Evolutionary conservation across 2,888 invertebrate species (phyloP).

Genomic region (Drosophila bunnanda): DNA sequence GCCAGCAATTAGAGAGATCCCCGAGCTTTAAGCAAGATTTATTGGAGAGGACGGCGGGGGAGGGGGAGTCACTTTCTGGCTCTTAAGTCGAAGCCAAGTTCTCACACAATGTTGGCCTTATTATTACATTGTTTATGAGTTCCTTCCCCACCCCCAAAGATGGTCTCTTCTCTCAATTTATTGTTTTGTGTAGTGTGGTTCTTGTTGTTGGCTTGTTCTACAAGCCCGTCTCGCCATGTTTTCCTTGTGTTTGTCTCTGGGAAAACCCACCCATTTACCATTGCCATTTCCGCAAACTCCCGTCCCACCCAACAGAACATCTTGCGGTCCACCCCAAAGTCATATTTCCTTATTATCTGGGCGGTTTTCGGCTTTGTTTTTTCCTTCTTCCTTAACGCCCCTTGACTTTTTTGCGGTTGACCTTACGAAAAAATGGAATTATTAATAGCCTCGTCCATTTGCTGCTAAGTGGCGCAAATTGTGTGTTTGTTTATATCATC

Average conservation of each 20-base stretch:
- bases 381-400: slow-evolving; percentile 47
- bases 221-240: slow-evolving; percentile 74
- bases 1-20: slow-evolving; percentile 66
- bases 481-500: slow-evolving; percentile 82
- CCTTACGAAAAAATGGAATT: slow-evolving; percentile 64
- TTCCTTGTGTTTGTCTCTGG: slow-evolving; percentile 66
- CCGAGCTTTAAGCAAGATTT: slow-evolving; percentile 73
- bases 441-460: slow-evolving; percentile 80
- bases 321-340: slow-evolving; percentile 65
- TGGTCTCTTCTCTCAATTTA: slow-evolving; percentile 62
- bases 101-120: slow-evolving; percentile 67
- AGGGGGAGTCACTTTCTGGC: slow-evolving; percentile 23
- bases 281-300: slow-evolving; percentile 39
- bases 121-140: slow-evolving; percentile 78
- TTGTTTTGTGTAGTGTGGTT: slow-evolving; percentile 58
- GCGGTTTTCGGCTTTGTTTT: slow-evolving; percentile 35
- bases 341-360: slow-evolving; percentile 79
- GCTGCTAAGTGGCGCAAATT: slow-evolving; percentile 81
- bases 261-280: slow-evolving; percentile 49
- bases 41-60: slow-evolving; percentile 45
- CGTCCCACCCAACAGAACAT: slow-evolving; percentile 32
- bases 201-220: slow-evolving; percentile 67
- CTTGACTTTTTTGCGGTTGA: slow-evolving; percentile 66
- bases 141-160: slow-evolving; percentile 8
- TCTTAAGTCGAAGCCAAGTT: slow-evolving; percentile 34